Conservation (phyloP, 64 coral and sea anemone genomes). For the Exaiptasia diaphana region DNA sequence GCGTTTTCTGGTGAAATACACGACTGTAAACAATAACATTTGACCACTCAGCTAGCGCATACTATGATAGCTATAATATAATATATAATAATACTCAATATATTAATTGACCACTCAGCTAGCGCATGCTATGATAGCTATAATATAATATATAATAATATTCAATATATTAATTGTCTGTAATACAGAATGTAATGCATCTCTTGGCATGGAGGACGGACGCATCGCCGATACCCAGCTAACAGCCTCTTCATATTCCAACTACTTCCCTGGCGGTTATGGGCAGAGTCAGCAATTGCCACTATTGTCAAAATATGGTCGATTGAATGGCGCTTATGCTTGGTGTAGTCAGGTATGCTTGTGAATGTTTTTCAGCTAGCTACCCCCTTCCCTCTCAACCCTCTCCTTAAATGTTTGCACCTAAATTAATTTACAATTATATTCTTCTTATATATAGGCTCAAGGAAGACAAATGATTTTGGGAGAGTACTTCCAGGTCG, state of each 20-base stretch:
- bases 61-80: too few relatives aligned
- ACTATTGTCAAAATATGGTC: conserved; percentile 30
- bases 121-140: too few relatives aligned
- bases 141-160: too few relatives aligned
- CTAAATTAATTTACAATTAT: background rate
- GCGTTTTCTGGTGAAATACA: too few relatives aligned
- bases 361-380: background rate
- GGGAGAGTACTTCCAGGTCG: conserved; percentile 76
- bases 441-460: conserved; percentile 4
- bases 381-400: background rate
- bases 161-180: background rate
- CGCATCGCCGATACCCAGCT: conserved; percentile 59
- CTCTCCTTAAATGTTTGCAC: too few relatives aligned
- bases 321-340: conserved; percentile 20
- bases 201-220: conserved; percentile 69
- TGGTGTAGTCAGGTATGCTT: conserved; percentile 81
- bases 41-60: too few relatives aligned
- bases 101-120: background rate
- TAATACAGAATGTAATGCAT: conserved; percentile 59
- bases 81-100: background rate
- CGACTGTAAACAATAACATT: too few relatives aligned
- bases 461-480: conserved; percentile 3
- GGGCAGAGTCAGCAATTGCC: background rate
- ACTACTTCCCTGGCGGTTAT: background rate
- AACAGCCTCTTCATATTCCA: conserved; percentile 58